phyloP scores from a whole-genome alignment of 2,113 vertebrate species.

The Phasianus colchicus region DNA sequence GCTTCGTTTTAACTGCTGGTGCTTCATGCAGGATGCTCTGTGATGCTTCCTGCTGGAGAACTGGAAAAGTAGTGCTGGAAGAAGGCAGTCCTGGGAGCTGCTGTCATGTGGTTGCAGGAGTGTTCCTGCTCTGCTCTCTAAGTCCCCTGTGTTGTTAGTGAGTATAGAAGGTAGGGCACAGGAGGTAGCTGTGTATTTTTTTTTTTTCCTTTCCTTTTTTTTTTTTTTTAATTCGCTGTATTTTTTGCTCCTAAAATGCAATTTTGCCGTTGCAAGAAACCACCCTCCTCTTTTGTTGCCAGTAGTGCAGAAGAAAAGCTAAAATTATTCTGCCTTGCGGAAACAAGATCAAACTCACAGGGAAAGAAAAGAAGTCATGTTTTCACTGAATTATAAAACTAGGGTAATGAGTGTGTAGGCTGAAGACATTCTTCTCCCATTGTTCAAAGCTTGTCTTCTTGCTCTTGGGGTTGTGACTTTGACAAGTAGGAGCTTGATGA shows the following conservation, averaged over 20 bases:
- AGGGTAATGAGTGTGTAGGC: slow-evolving; percentile 63
- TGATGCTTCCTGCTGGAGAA: background rate
- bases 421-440: slow-evolving; percentile 53
- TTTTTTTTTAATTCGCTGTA: background rate
- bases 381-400: slow-evolving; percentile 52
- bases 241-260: background rate
- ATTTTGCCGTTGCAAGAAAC: background rate
- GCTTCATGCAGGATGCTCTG: background rate
- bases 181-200: background rate
- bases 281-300: background rate
- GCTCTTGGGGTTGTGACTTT: slow-evolving; percentile 51
- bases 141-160: background rate
- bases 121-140: background rate
- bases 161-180: background rate
- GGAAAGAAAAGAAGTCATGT: slow-evolving; percentile 1
- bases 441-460: slow-evolving; percentile 62
- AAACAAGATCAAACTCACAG: background rate
- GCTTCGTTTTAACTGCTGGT: background rate
- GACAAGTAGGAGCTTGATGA: slow-evolving; percentile 68
- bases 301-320: background rate
- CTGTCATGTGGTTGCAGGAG: rapidly evolving
- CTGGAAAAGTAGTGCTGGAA: background rate
- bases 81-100: background rate
- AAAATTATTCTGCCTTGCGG: background rate
- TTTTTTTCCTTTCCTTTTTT: background rate